Evolutionary conservation across 2,797 vertebrate species (phyloP).

Genomic region (Sebastes nivosus): DNA sequence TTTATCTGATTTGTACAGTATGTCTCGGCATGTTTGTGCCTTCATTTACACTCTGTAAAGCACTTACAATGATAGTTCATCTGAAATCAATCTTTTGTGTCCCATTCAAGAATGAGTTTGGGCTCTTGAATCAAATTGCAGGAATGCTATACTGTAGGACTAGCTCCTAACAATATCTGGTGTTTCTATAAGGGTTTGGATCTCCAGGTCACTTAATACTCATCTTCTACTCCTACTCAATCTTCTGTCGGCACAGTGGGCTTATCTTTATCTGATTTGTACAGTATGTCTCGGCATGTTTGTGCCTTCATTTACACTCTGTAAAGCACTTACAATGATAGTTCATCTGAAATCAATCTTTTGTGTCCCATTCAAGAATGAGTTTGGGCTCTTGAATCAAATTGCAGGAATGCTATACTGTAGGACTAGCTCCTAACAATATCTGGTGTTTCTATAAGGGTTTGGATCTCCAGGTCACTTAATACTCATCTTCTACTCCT

Average conservation of each 20-base stretch:
- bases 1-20: not conserved
- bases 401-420: not conserved
- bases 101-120: not conserved
- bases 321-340: not conserved
- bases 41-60: not conserved
- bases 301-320: not conserved
- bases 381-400: conserved; percentile 16
- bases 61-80: not conserved
- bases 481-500: not conserved
- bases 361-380: not conserved
- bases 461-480: not conserved
- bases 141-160: not conserved
- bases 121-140: conserved; percentile 26
- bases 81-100: not conserved
- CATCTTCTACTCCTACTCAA: not conserved
- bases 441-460: not conserved
- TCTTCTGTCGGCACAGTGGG: not conserved
- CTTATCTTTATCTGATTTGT: not conserved
- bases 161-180: not conserved
- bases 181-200: not conserved
- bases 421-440: not conserved
- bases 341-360: not conserved
- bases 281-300: not conserved
- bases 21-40: not conserved
- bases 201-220: not conserved